Evolutionary conservation across 2,888 invertebrate species (phyloP).

Genomic region (Apeira syringaria): DNA sequence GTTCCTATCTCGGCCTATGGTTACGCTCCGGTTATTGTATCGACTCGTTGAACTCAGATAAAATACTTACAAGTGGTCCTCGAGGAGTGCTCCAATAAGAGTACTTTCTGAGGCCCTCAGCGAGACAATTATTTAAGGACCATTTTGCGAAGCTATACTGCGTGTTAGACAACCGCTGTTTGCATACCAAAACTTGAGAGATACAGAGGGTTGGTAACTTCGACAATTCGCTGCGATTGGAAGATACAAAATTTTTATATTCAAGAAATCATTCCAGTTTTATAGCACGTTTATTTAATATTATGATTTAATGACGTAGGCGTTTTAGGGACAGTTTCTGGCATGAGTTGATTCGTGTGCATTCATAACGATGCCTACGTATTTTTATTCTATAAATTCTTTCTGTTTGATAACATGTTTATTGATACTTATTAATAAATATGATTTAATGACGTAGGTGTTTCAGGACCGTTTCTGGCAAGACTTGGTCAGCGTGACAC

Average conservation of each 20-base stretch:
- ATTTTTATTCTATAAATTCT: neutral
- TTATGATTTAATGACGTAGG: too few species aligned
- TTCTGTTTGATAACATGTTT: too few species aligned
- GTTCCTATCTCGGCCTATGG: constrained; percentile 46
- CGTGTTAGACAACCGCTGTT: constrained; percentile 8
- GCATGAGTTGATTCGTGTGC: neutral
- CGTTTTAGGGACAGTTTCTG: too few species aligned
- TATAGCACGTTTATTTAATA: too few species aligned
- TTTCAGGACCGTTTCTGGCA: too few species aligned
- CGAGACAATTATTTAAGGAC: constrained; percentile 22
- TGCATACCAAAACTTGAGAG: neutral
- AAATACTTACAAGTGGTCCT: constrained; percentile 44
- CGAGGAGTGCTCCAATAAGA: constrained; percentile 38
- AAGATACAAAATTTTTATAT: neutral
- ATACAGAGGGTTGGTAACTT: too few species aligned
- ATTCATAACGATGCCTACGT: too few species aligned
- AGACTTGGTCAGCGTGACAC: too few species aligned
- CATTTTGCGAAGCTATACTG: constrained; percentile 20
- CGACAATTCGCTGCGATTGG: too few species aligned
- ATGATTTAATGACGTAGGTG: too few species aligned
- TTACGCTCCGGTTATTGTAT: constrained; percentile 41
- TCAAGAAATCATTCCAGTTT: neutral
- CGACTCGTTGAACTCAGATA: constrained; percentile 45
- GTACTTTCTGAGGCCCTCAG: constrained; percentile 35
- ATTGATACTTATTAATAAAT: too few species aligned